phyloP scores from a whole-genome alignment of 2,888 invertebrate species.

The Hirtodrosophila duncani region DNA sequence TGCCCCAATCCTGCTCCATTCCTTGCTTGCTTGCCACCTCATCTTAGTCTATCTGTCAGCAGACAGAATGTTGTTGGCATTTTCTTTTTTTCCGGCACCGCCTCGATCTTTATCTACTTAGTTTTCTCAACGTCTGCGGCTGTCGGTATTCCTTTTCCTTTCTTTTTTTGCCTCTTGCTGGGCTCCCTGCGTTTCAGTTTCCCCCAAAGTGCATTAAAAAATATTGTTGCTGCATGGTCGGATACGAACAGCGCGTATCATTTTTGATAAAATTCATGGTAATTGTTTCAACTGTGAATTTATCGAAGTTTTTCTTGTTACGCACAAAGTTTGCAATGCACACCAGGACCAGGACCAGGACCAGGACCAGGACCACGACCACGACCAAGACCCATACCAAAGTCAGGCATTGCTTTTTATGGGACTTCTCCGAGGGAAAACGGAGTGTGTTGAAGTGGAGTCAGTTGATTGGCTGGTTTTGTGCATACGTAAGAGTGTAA shows the following conservation, averaged over 20 bases:
- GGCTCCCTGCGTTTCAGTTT: slow-evolving; percentile 55
- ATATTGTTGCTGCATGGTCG: slow-evolving; percentile 73
- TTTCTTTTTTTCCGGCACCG: slow-evolving; percentile 33
- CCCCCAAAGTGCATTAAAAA: slow-evolving; percentile 73
- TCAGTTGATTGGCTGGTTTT: slow-evolving; percentile 25
- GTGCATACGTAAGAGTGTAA: no score
- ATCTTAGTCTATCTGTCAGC: slow-evolving; percentile 69
- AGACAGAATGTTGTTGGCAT: slow-evolving; percentile 60
- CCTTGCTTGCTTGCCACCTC: slow-evolving; percentile 21
- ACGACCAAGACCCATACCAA: neutral
- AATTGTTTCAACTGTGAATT: slow-evolving; percentile 72
- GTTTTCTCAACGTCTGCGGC: slow-evolving; percentile 46
- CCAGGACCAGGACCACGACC: neutral
- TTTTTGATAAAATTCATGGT: slow-evolving; percentile 72
- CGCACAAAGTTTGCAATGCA: slow-evolving; percentile 61
- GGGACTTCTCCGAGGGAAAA: slow-evolving; percentile 11
- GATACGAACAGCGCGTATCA: slow-evolving; percentile 70
- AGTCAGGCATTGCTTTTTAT: slow-evolving; percentile 51
- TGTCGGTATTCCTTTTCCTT: slow-evolving; percentile 37
- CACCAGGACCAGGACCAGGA: slow-evolving; percentile 9
- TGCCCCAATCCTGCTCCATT: slow-evolving; percentile 1
- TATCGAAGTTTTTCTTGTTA: slow-evolving; percentile 72
- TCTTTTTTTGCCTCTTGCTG: slow-evolving; percentile 18
- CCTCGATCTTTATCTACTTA: slow-evolving; percentile 62
- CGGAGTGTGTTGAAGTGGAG: slow-evolving; percentile 15